Conservation (phyloP, 2,113 vertebrate species). For the Actenoides lindsayi region DNA sequence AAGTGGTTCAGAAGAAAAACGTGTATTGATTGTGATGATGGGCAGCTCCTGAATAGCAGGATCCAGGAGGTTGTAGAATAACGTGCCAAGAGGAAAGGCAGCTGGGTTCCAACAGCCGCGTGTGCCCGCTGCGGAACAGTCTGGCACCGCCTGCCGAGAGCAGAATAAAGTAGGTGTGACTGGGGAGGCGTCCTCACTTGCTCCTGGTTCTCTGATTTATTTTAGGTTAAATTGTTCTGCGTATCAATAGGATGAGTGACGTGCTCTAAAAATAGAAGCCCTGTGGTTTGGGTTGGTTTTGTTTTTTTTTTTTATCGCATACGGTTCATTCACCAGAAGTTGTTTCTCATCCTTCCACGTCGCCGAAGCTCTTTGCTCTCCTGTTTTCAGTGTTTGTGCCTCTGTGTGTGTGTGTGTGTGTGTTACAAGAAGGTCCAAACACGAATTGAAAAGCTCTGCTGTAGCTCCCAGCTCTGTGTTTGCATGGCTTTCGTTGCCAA, state of each 20-base stretch:
- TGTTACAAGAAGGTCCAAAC: not conserved
- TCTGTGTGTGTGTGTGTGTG: not conserved
- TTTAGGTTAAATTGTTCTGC: not conserved
- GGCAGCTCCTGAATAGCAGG: not conserved
- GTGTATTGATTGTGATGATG: not conserved
- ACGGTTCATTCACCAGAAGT: not conserved
- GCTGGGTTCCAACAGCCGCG: not conserved
- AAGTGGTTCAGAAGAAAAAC: not conserved
- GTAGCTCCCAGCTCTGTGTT: conserved; percentile 27
- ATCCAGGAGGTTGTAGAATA: not conserved
- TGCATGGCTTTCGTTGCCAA: conserved; percentile 45
- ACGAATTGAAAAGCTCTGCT: not conserved
- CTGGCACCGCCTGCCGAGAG: not conserved
- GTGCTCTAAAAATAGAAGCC: accelerated
- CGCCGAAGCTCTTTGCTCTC: not conserved
- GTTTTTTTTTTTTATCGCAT: not conserved
- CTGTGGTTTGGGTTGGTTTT: not conserved
- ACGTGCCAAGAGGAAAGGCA: not conserved
- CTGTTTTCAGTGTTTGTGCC: not conserved
- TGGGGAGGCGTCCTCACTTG: not conserved
- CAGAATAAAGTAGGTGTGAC: not conserved
- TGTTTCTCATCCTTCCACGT: not conserved
- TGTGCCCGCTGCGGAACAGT: accelerated
- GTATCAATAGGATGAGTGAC: not conserved
- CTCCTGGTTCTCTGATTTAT: not conserved